These are phyloP conservation scores for Automeris io DNA, from an alignment of 2,888 invertebrate species.

Conservation along the genomic window DNA sequence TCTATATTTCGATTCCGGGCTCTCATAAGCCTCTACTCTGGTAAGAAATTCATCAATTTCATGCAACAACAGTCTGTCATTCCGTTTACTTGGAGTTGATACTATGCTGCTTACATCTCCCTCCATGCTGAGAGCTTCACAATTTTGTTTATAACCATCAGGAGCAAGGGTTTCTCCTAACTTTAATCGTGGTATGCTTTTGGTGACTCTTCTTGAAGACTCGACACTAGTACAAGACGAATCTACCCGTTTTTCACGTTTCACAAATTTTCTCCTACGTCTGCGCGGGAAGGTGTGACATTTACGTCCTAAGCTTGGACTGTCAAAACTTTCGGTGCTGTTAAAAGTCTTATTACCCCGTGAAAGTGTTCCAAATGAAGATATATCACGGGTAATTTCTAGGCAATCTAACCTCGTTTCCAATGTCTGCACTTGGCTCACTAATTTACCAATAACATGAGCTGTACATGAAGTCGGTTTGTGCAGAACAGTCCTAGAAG, in stretches of 20 bases:
- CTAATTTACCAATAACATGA: constrained; percentile 72
- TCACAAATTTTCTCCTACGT: constrained; percentile 42
- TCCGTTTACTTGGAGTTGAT: constrained; percentile 64
- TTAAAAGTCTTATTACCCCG: constrained; percentile 37
- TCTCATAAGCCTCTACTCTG: constrained; percentile 64
- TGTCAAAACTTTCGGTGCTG: constrained; percentile 49
- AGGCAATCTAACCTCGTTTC: constrained; percentile 70
- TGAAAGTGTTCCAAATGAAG: constrained; percentile 32
- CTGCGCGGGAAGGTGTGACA: constrained; percentile 62
- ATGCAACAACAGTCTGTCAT: constrained; percentile 58
- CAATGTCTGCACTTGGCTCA: constrained; percentile 79
- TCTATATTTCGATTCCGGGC: constrained; percentile 48
- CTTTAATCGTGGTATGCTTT: constrained; percentile 34
- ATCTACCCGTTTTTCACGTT: constrained; percentile 34
- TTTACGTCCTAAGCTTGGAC: constrained; percentile 48
- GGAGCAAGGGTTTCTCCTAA: constrained; percentile 20
- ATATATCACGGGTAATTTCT: constrained; percentile 49
- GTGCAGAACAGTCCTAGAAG: constrained; percentile 65
- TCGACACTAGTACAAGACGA: constrained; percentile 50
- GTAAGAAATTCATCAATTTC: constrained; percentile 71
- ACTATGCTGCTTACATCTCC: constrained; percentile 66
- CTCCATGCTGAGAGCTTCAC: constrained; percentile 62
- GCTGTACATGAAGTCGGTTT: constrained; percentile 67
- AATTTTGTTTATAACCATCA: constrained; percentile 17
- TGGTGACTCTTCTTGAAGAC: constrained; percentile 26